Evolutionary conservation across 2,797 vertebrate genomes (phyloP), one percentile per base, ranked within the genome.

Genomic region (Neosilurus mollespiculum): DNA sequence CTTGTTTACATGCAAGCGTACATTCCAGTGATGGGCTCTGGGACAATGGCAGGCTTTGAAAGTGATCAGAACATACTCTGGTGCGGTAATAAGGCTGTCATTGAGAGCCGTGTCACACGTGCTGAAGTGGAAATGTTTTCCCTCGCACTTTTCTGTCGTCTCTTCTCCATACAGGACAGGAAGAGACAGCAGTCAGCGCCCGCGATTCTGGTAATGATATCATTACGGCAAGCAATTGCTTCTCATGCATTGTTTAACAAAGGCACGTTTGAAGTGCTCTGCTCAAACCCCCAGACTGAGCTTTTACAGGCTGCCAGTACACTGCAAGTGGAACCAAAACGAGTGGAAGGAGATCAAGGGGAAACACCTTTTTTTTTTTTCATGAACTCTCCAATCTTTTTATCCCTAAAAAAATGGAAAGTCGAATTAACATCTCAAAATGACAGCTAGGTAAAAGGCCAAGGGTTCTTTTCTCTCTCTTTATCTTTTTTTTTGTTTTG

Each of bases 221-320:
- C 85, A 87, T 87, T 87, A 86, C 82, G 84, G 78, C 82, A 59
- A 81, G 85, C 81, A 67, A 83, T 86, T 88, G 84, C 83, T 87
- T 85, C 86, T 90, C 86, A 87, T 88, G 84, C 84, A 87, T 87
- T 88, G 87, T 86, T 86, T 85, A 90, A 88, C 84, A 90, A 86
- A 87, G 82, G 83, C 75, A 72, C 83, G 75, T 90, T 90, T 88
- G 81, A 88, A 87, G 85, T 87, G 80, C 84, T 66, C 85, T 67
- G 81, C 70, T 71, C 70, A 79, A 85, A 85, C 61, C 81, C 83
- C 84, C 82, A 81, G 71, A 85, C 69, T 83, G 78, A 86, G 83
- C 69, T 78, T 87, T 80, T 80, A 84, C 84, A 56, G 81, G 78
- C 77, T 87, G 70, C 49, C 58, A 70, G 80, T 76, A 78, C 22